phyloP scores from a whole-genome alignment of 2,113 vertebrate genomes.

The Micronycteris hirsuta region DNA sequence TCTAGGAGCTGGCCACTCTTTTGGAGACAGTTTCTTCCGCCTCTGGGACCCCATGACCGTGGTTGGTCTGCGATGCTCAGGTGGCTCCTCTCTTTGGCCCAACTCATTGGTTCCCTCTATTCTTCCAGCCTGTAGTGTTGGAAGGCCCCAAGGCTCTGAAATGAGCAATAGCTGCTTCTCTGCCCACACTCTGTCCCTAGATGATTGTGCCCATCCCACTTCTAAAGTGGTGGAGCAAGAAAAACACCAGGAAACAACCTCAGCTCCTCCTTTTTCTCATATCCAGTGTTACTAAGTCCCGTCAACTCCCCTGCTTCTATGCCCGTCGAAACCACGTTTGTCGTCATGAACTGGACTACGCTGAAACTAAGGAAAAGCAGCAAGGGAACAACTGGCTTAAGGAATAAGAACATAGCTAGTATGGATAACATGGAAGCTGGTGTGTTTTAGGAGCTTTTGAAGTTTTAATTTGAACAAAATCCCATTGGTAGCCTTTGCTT shows the following conservation, averaged over 20 bases:
- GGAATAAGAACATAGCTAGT: not conserved
- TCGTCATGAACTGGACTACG: not conserved
- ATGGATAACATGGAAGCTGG: not conserved
- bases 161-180: not conserved
- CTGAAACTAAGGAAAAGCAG: not conserved
- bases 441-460: not conserved
- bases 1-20: not conserved
- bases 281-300: not conserved
- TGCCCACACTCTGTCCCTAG: not conserved
- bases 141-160: not conserved
- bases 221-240: not conserved
- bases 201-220: too few relatives aligned
- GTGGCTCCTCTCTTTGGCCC: not conserved
- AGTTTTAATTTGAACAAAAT: slow-evolving; percentile 1
- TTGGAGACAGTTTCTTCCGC: not conserved
- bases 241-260: not conserved
- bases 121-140: too few relatives aligned
- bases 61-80: not conserved
- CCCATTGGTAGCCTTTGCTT: not conserved
- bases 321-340: not conserved
- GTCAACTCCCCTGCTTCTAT: not conserved
- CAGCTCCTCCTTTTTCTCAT: not conserved
- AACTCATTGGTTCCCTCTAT: too few relatives aligned
- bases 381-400: not conserved
- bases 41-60: not conserved